phyloP scores from a whole-genome alignment of 2,888 invertebrate species.

The Sturmia bella region DNA sequence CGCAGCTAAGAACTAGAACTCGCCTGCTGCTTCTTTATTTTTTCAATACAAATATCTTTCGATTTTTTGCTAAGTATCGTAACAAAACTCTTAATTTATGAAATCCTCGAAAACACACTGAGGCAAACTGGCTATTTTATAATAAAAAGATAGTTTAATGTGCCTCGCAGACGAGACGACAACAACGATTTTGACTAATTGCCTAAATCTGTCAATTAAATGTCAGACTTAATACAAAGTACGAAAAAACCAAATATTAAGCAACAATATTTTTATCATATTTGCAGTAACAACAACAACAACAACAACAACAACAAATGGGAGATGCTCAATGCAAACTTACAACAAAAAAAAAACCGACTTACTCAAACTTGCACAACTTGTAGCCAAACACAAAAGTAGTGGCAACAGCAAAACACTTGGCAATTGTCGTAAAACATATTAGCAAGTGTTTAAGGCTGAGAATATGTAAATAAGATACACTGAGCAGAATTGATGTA shows the following conservation, averaged over 20 bases:
- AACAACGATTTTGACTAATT: slow-evolving; percentile 68
- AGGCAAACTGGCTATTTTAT: slow-evolving; percentile 60
- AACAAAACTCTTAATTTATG: slow-evolving; percentile 5
- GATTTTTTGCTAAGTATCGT: background rate
- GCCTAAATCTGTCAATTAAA: slow-evolving; percentile 77
- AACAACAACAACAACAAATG: background rate
- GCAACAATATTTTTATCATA: slow-evolving; percentile 1
- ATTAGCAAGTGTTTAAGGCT: slow-evolving; percentile 51
- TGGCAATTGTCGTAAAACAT: slow-evolving; percentile 57
- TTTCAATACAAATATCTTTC: slow-evolving; percentile 3
- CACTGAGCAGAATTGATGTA: too few species aligned
- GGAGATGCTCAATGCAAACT: slow-evolving; percentile 29
- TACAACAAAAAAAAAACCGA: slow-evolving; percentile 20
- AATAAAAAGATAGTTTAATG: slow-evolving; percentile 19
- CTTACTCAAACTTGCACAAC: slow-evolving; percentile 14
- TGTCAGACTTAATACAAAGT: slow-evolving; percentile 72
- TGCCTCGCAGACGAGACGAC: slow-evolving; percentile 27
- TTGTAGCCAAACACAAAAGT: background rate
- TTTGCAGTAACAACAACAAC: slow-evolving; percentile 11
- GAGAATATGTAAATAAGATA: slow-evolving; percentile 22
- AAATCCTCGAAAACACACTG: slow-evolving; percentile 32
- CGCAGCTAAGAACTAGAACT: slow-evolving; percentile 34
- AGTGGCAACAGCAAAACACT: slow-evolving; percentile 23
- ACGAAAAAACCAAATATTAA: slow-evolving; percentile 6
- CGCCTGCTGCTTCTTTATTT: slow-evolving; percentile 1